Evolutionary conservation across 1,140 invertebrate genomes (phyloP), one percentile per base, ranked within the genome.

Genomic region (Copidosoma floridanum): DNA sequence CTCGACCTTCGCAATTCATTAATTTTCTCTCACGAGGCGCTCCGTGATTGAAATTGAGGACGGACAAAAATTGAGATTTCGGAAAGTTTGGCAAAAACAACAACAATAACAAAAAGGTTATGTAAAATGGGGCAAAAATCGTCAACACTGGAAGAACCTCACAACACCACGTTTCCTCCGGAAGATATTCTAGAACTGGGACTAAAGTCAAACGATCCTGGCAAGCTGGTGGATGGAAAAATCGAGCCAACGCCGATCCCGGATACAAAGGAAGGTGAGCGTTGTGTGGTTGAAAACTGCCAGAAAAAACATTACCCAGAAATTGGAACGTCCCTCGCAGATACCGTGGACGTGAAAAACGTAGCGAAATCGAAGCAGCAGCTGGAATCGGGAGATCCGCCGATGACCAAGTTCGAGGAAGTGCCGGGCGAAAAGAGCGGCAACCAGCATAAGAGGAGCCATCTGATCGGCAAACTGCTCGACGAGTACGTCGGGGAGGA

Each of bases 121-220:
- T 37, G 12, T n/a, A 50, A 51, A 35, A 59, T 59, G 57, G 57
- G 57, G 10, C 57, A 60, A 53, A 53, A 16, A 29, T 14, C 21
- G 26, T 60, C 57, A 12, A 53, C n/a, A 29, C 16, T 7, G 5
- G 27, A 59, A 27, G 40, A 53, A 7, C 16, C 23, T 7, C 0
- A n/a, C 3, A 26, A 20, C 14, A 6, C 2, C 7, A 23, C 4
- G 14, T 24, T 18, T 2, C 11, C 35, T 0, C 11, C 26, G 20
- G 21, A 35, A 2, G 38, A 54, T 18, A 12, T 18, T 10, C 29
- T 2, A 5, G 32, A 46, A 12, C 40, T 53, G 6, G 37, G 37
- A 58, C 14, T 20, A 32, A 41, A 51, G 23, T 32, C 35, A 21
- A 35, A 51, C 11, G 43, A 23, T 29, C 11, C 5, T 40, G 7